A percentile compares a stretch with the other conserved stretches of the same genome.
Evolutionary conservation across 2,888 invertebrate genomes (phyloP).

Genomic region (Gastrophysa polygoni): DNA sequence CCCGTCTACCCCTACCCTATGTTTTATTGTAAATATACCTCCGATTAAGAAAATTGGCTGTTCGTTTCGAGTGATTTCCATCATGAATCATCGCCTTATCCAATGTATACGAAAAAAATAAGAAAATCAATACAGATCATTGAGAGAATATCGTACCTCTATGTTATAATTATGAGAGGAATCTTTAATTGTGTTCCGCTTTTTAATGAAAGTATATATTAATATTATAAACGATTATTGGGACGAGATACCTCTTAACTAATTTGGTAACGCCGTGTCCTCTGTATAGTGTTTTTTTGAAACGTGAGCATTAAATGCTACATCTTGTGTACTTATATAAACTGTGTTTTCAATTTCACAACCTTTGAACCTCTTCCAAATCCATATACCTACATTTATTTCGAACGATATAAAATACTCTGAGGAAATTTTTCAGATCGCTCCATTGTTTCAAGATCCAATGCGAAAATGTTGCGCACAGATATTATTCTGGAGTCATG

Average conservation of each 20-base stretch:
- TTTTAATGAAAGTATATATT: slow-evolving; percentile 59
- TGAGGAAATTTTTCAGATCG: too few relatives aligned
- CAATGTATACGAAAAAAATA: slow-evolving; percentile 69
- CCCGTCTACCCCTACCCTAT: slow-evolving; percentile 29
- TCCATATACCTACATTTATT: background rate
- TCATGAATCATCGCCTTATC: slow-evolving; percentile 68
- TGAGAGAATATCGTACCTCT: slow-evolving; percentile 59
- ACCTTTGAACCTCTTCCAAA: slow-evolving; percentile 18
- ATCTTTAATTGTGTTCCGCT: slow-evolving; percentile 61
- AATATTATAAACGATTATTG: slow-evolving; percentile 56
- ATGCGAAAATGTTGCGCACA: too few relatives aligned
- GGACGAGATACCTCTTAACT: slow-evolving; percentile 60
- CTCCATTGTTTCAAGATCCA: too few relatives aligned
- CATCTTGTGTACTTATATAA: slow-evolving; percentile 62
- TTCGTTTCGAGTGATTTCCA: slow-evolving; percentile 61
- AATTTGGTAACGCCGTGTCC: slow-evolving; percentile 61
- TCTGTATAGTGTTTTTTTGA: slow-evolving; percentile 62
- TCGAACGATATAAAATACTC: background rate
- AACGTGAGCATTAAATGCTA: slow-evolving; percentile 62
- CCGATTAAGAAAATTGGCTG: slow-evolving; percentile 59
- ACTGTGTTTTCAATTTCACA: slow-evolving; percentile 50
- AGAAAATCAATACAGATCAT: slow-evolving; percentile 54
- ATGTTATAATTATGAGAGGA: slow-evolving; percentile 59
- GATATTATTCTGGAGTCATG: too few relatives aligned
- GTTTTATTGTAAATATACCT: slow-evolving; percentile 54